Evolutionary conservation across 2,888 invertebrate species (phyloP).

Genomic region (Pyrochroa serraticornis): DNA sequence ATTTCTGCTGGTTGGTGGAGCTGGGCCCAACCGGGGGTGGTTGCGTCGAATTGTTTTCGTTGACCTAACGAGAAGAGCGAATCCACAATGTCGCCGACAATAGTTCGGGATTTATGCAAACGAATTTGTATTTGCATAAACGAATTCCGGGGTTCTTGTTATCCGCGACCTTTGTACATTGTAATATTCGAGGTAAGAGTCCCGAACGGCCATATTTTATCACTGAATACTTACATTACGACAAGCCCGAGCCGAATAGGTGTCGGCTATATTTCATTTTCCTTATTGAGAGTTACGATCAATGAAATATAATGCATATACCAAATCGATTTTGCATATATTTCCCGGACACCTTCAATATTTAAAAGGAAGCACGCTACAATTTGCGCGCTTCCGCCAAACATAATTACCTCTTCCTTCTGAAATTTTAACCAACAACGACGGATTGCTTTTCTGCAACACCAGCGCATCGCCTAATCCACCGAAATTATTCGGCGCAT

Average conservation of each 20-base stretch:
- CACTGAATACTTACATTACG: constrained; percentile 23
- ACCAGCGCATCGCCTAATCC: no score
- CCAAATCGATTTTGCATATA: constrained; percentile 19
- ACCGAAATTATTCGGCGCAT: no score
- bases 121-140: constrained; percentile 11
- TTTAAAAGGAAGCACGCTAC: background rate
- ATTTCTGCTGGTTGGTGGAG: background rate
- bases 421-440: no score
- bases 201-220: constrained; percentile 22
- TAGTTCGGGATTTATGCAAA: constrained; percentile 11
- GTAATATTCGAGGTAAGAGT: constrained; percentile 25
- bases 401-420: background rate
- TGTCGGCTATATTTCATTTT: constrained; percentile 31
- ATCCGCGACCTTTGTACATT: constrained; percentile 9
- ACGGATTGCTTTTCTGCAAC: no score
- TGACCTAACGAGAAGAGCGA: constrained; percentile 7
- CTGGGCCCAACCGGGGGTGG: background rate
- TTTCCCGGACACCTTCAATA: constrained; percentile 11
- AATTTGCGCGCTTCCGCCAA: background rate
- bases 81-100: constrained; percentile 7
- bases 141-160: constrained; percentile 15
- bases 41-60: background rate
- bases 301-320: constrained; percentile 28
- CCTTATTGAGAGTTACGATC: constrained; percentile 32
- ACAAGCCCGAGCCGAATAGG: constrained; percentile 24